Percentiles rank a stretch among this genome's conserved stretches.
phyloP scores from a whole-genome alignment of 2,888 invertebrate genomes.

The Dioctria rufipes region DNA sequence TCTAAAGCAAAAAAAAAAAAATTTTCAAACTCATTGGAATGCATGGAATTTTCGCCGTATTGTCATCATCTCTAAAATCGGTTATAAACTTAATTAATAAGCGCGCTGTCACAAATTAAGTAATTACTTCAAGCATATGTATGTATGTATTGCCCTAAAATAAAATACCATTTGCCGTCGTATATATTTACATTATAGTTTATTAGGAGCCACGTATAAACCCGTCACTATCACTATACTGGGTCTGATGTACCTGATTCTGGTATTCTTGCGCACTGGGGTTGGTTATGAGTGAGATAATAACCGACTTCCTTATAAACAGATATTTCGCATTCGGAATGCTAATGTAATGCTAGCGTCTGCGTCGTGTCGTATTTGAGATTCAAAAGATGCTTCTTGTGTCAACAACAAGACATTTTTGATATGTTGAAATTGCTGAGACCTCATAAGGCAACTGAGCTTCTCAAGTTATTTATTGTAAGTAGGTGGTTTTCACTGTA shows the following conservation, averaged over 20 bases:
- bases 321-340: constrained; percentile 38
- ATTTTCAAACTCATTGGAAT: background rate
- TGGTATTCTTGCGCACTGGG: too few relatives aligned
- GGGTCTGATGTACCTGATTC: background rate
- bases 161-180: too few relatives aligned
- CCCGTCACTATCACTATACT: background rate
- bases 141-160: too few relatives aligned
- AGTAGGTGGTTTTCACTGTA: background rate
- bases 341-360: constrained; percentile 9
- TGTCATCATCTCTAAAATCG: background rate
- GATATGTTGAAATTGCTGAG: background rate
- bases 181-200: too few relatives aligned
- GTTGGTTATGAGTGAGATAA: constrained; percentile 38
- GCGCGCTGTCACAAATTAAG: too few relatives aligned
- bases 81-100: too few relatives aligned
- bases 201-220: background rate
- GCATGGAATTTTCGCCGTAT: background rate
- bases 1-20: too few relatives aligned
- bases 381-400: constrained; percentile 3
- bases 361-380: background rate
- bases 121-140: too few relatives aligned
- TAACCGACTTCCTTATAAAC: constrained; percentile 46
- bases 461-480: background rate
- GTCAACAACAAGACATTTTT: background rate
- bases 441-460: background rate